Evolutionary conservation across 2,888 invertebrate species (phyloP).

Genomic region (Tetrapedia diversipes): DNA sequence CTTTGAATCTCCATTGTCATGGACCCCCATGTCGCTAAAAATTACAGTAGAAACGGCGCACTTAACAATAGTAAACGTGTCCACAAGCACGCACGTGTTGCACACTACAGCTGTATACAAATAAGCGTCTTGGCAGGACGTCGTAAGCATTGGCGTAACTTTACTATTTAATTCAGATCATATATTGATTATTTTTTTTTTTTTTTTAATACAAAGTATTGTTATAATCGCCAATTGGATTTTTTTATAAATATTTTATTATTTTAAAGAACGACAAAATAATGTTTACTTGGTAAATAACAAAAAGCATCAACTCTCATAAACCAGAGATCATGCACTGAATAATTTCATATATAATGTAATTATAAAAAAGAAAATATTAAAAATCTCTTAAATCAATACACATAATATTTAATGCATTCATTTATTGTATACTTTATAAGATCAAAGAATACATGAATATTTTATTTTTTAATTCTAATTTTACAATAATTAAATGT

Average conservation of each 20-base stretch:
- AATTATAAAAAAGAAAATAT: background rate
- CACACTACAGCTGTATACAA: constrained; percentile 59
- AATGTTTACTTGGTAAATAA: background rate
- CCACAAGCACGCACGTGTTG: constrained; percentile 68
- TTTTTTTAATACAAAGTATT: background rate
- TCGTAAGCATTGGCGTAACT: constrained; percentile 35
- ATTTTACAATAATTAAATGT: background rate
- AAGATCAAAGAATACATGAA: background rate
- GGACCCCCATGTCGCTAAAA: constrained; percentile 76
- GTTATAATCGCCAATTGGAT: no score
- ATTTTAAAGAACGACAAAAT: background rate
- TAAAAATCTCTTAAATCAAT: background rate
- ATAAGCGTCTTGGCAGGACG: constrained; percentile 44
- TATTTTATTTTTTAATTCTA: background rate
- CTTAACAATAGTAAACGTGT: background rate
- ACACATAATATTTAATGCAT: background rate
- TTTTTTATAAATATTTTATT: background rate
- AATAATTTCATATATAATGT: no score
- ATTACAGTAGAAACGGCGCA: background rate
- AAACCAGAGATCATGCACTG: no score
- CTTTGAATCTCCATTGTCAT: constrained; percentile 80
- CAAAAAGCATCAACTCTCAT: no score
- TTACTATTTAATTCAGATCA: background rate
- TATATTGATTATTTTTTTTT: background rate
- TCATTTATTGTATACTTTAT: constrained; percentile 2